Evolutionary conservation across 1,140 invertebrate species (phyloP).

Genomic region (Sweltsa coloradensis): DNA sequence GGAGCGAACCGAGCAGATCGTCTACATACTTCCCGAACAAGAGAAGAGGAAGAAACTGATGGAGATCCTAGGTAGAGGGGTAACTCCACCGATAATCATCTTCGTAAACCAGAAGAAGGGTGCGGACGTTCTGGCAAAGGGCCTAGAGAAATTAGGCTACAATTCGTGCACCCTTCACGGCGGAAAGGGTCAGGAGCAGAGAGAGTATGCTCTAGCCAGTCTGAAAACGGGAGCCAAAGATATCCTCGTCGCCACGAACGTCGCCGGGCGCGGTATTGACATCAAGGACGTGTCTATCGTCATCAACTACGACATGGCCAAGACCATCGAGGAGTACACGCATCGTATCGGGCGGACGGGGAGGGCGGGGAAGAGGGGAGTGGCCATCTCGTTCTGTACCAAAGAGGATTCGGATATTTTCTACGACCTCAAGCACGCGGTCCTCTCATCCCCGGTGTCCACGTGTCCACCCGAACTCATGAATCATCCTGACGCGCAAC

Average conservation of each 20-base stretch:
- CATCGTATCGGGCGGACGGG: constrained; percentile 99
- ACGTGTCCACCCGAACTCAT: constrained; percentile 92
- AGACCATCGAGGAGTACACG: constrained; percentile 97
- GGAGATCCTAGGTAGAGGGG: constrained; percentile 71
- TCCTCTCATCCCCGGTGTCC: constrained; percentile 83
- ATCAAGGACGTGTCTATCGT: constrained; percentile 98
- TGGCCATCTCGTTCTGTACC: constrained; percentile 92
- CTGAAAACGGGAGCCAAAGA: constrained; percentile 92
- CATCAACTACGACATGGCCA: constrained; percentile 99
- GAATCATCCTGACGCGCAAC: constrained; percentile 97
- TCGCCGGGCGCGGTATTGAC: constrained; percentile 99
- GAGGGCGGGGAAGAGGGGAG: constrained; percentile 93
- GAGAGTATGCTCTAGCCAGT: constrained; percentile 94
- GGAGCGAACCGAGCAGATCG: constrained; percentile 95
- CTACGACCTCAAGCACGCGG: constrained; percentile 92
- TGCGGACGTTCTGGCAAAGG: constrained; percentile 93
- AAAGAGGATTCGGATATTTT: constrained; percentile 93
- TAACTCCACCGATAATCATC: constrained; percentile 96
- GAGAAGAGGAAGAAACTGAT: constrained; percentile 88
- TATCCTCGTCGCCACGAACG: constrained; percentile 99
- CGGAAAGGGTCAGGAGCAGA: constrained; percentile 98
- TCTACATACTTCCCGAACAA: constrained; percentile 87
- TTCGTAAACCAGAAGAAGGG: constrained; percentile 99
- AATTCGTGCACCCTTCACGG: constrained; percentile 96
- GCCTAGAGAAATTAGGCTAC: constrained; percentile 92